Conservation (phyloP, 2,888 invertebrate genomes). For the Tryphoninae sp. region DNA sequence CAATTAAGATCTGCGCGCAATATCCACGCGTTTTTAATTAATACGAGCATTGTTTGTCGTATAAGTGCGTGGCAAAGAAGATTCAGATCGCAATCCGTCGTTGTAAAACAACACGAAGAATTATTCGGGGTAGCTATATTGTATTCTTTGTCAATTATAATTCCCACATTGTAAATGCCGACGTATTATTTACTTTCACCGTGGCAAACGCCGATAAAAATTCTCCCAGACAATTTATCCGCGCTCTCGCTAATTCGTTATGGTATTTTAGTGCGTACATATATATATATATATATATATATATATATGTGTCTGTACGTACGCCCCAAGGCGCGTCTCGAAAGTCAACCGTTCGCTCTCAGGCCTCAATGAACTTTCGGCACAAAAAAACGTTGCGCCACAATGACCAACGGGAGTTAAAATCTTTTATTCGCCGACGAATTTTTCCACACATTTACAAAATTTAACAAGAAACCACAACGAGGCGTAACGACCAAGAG, state of each 20-base stretch:
- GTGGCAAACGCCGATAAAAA: slow-evolving; percentile 2
- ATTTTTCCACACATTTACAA: slow-evolving; percentile 17
- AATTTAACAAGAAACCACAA: background rate
- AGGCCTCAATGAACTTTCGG: slow-evolving; percentile 61
- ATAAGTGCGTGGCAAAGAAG: slow-evolving; percentile 2
- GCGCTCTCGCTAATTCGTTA: slow-evolving; percentile 46
- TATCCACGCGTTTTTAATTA: too few species aligned
- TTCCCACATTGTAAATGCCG: background rate
- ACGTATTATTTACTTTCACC: slow-evolving; percentile 49
- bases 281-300: background rate
- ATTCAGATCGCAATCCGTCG: background rate
- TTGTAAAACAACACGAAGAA: background rate
- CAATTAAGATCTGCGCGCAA: too few species aligned
- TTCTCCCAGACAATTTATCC: slow-evolving; percentile 42
- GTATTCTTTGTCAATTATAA: slow-evolving; percentile 16
- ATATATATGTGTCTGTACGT: background rate
- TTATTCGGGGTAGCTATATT: background rate
- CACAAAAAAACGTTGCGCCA: slow-evolving; percentile 49
- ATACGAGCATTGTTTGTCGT: background rate
- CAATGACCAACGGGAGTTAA: slow-evolving; percentile 41
- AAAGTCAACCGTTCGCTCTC: slow-evolving; percentile 55
- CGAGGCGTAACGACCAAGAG: background rate
- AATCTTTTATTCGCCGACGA: slow-evolving; percentile 31
- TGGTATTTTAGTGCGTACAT: slow-evolving; percentile 32
- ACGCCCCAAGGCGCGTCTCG: slow-evolving; percentile 51